Percentiles rank a stretch among this genome's conserved stretches.
Conservation (phyloP, 2,113 vertebrate species). For the Stigmatopora argus region DNA sequence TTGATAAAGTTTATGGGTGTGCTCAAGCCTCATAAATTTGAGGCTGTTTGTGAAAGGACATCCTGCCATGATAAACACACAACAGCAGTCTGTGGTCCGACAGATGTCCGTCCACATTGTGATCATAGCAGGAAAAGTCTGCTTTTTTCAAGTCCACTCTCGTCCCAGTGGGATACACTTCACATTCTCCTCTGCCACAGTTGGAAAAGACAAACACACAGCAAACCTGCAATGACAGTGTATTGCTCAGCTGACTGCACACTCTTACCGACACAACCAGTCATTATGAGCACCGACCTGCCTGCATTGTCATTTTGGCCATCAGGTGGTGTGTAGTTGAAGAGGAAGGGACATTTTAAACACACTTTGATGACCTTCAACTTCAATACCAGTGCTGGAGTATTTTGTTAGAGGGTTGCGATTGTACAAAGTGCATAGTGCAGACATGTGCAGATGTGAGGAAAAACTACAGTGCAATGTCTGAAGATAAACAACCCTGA, state of each 20-base stretch:
- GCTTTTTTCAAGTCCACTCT: conserved; percentile 23
- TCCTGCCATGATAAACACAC: conserved; percentile 50
- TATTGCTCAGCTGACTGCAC: not conserved
- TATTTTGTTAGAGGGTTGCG: conserved; percentile 3
- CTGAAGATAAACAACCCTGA: not conserved
- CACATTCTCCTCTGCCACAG: conserved; percentile 25
- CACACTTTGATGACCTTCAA: conserved; percentile 48
- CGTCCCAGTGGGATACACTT: conserved; percentile 43
- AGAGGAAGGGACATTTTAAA: conserved; percentile 16
- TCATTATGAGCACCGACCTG: conserved; percentile 49
- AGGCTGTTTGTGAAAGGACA: conserved; percentile 32
- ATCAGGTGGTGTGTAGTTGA: conserved; percentile 16
- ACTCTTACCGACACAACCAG: conserved; percentile 37
- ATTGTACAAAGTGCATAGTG: conserved; percentile 22
- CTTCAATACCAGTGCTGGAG: conserved; percentile 19
- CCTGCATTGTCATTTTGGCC: conserved; percentile 40
- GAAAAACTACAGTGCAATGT: not conserved
- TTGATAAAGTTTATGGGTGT: conserved; percentile 17
- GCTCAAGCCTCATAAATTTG: conserved; percentile 24
- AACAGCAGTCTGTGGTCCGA: conserved; percentile 21
- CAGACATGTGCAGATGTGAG: not conserved
- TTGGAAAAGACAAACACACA: conserved; percentile 24
- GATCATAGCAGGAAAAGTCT: conserved; percentile 34
- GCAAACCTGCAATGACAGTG: conserved; percentile 8
- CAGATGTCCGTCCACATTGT: conserved; percentile 30